phyloP scores from a whole-genome alignment of 2,797 vertebrate species.

The Malurus splendens region DNA sequence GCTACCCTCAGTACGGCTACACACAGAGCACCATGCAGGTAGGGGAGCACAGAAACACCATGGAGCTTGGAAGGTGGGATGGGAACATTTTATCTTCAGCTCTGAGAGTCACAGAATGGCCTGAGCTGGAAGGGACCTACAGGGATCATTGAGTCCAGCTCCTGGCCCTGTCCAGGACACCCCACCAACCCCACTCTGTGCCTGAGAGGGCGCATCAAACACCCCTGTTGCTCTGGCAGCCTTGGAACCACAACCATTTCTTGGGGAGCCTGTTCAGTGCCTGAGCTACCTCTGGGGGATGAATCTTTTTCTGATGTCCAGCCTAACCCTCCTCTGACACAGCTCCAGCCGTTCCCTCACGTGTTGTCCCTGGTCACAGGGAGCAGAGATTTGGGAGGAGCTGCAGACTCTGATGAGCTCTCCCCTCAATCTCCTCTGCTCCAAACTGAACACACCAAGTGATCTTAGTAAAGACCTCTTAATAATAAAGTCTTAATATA shows the following conservation, averaged over 20 bases:
- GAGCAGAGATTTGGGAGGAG: background rate
- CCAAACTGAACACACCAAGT: background rate
- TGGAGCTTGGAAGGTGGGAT: background rate
- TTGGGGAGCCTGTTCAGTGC: background rate
- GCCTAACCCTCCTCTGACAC: background rate
- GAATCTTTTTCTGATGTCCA: background rate
- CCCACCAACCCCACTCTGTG: background rate
- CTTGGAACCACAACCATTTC: background rate
- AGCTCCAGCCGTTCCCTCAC: background rate
- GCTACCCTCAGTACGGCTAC: constrained; percentile 85
- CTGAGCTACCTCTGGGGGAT: background rate
- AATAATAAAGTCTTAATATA: background rate
- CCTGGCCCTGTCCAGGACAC: background rate
- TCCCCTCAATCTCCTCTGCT: background rate
- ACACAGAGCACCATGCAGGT: constrained; percentile 83
- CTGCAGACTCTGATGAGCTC: background rate
- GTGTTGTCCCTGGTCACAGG: background rate
- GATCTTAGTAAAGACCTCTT: background rate
- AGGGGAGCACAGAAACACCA: background rate
- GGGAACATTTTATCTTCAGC: background rate
- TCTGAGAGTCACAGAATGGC: background rate
- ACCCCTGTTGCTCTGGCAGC: background rate
- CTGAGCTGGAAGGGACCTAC: background rate
- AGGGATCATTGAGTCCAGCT: background rate
- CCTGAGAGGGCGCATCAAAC: background rate